Percentiles rank a stretch among this genome's conserved stretches.
Conservation (phyloP, 2,888 invertebrate genomes). For the Torymus aiolomorphi region DNA sequence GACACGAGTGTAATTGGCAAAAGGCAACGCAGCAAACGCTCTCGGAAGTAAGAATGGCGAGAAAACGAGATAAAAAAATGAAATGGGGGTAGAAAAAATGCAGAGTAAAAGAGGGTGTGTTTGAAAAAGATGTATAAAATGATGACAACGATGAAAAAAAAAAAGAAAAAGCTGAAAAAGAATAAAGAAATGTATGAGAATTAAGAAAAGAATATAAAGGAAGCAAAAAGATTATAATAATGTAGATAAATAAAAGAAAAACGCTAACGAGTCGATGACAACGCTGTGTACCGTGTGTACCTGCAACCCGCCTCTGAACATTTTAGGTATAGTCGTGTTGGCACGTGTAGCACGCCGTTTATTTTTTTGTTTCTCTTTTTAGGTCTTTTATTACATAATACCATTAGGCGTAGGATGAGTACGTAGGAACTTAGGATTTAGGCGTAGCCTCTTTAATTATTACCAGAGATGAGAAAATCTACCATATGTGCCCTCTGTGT, state of each 20-base stretch:
- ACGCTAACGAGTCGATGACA: constrained; percentile 52
- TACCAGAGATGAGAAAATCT: constrained; percentile 37
- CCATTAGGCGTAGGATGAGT: constrained; percentile 69
- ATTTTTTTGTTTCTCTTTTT: constrained; percentile 6
- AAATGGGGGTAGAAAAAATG: background rate
- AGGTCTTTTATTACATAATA: constrained; percentile 1
- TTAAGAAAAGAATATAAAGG: constrained; percentile 12
- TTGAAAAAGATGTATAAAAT: background rate
- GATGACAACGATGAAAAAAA: background rate
- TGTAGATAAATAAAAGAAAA: constrained; percentile 37
- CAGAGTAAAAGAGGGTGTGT: background rate
- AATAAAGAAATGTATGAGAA: background rate
- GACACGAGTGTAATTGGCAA: constrained; percentile 22
- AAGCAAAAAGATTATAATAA: constrained; percentile 19
- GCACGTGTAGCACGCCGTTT: constrained; percentile 68
- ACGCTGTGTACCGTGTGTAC: constrained; percentile 56
- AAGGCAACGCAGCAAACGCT: constrained; percentile 14
- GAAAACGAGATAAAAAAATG: background rate
- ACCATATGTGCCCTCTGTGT: constrained; percentile 60
- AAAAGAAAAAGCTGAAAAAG: background rate
- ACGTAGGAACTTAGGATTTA: constrained; percentile 66
- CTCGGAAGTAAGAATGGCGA: background rate
- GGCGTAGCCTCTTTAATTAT: constrained; percentile 33
- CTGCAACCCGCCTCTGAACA: constrained; percentile 56
- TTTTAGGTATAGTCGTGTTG: constrained; percentile 67